Evolutionary conservation across 2,797 vertebrate species (phyloP).

Genomic region (Gambusia yucatana): DNA sequence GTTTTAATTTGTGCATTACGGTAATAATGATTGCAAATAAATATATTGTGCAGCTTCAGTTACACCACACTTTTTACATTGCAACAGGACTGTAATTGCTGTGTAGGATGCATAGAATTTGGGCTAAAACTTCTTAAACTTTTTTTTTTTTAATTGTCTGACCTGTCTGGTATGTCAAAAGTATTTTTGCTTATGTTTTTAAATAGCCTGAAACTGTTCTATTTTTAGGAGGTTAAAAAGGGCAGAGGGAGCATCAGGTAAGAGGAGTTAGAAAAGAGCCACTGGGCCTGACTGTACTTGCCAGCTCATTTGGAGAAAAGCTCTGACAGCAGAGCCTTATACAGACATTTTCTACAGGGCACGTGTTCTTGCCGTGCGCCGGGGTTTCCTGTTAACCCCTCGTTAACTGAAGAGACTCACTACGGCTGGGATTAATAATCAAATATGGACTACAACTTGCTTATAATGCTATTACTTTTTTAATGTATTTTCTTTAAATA

Average conservation of each 20-base stretch:
- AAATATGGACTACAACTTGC: not conserved
- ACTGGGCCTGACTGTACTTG: slow-evolving; percentile 81
- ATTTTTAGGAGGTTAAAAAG: slow-evolving; percentile 9
- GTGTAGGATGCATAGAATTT: not conserved
- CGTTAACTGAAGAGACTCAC: slow-evolving; percentile 27
- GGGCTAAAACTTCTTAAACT: not conserved
- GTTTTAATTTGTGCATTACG: not conserved
- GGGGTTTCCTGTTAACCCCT: slow-evolving; percentile 83
- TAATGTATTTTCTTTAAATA: not conserved
- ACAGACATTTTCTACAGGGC: slow-evolving; percentile 79
- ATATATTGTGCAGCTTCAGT: not conserved
- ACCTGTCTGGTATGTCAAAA: not conserved
- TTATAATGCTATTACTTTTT: too few relatives aligned
- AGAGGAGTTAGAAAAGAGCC: slow-evolving; percentile 44
- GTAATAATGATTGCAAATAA: not conserved
- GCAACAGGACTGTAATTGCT: not conserved
- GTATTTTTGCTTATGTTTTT: slow-evolving; percentile 10
- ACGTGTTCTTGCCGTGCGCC: slow-evolving; percentile 50
- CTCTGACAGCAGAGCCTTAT: slow-evolving; percentile 76
- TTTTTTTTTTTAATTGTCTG: not conserved
- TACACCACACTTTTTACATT: not conserved
- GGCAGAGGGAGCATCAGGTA: slow-evolving; percentile 62
- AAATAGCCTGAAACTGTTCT: slow-evolving; percentile 7
- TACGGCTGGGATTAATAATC: slow-evolving; percentile 3
- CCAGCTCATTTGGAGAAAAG: slow-evolving; percentile 72